Evolutionary conservation across 2,113 vertebrate genomes (phyloP).

Genomic region (Apteryx mantelli): DNA sequence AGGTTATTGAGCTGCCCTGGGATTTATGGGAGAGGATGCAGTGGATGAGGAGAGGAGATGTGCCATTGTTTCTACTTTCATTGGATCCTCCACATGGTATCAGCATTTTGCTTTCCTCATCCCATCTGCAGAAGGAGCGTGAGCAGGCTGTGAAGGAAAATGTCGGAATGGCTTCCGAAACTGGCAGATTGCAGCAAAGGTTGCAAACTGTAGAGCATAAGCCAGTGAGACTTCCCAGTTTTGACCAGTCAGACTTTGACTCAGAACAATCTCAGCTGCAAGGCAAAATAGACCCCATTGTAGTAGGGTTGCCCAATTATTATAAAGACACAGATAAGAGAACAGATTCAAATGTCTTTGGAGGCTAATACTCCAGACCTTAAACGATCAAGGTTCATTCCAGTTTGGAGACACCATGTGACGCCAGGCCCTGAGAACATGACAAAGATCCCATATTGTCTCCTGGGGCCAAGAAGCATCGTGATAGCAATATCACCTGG

Average conservation of each 20-base stretch:
- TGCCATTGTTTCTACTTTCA: background rate
- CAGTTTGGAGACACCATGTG: slow-evolving; percentile 4
- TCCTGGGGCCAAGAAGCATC: background rate
- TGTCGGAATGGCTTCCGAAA: background rate
- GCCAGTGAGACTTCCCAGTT: background rate
- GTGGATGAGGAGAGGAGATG: background rate
- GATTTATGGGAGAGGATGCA: slow-evolving; percentile 5
- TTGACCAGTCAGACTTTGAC: background rate
- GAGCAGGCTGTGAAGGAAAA: slow-evolving; percentile 36
- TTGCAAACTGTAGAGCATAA: background rate
- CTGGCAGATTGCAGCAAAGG: background rate
- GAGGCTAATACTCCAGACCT: background rate
- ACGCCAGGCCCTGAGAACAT: background rate
- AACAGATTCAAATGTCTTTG: background rate
- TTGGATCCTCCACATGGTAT: background rate
- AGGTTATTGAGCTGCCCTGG: background rate
- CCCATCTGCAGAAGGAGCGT: background rate
- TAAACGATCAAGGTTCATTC: background rate
- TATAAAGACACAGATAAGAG: background rate
- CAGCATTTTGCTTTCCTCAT: background rate
- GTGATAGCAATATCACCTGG: rapidly evolving
- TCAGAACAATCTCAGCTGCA: background rate
- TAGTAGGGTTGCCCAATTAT: background rate
- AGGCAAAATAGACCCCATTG: background rate
- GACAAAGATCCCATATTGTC: background rate